Percentiles rank a stretch among this genome's conserved stretches.
Conservation (phyloP, 2,797 vertebrate genomes). For the Acrossocheilus fasciatus region DNA sequence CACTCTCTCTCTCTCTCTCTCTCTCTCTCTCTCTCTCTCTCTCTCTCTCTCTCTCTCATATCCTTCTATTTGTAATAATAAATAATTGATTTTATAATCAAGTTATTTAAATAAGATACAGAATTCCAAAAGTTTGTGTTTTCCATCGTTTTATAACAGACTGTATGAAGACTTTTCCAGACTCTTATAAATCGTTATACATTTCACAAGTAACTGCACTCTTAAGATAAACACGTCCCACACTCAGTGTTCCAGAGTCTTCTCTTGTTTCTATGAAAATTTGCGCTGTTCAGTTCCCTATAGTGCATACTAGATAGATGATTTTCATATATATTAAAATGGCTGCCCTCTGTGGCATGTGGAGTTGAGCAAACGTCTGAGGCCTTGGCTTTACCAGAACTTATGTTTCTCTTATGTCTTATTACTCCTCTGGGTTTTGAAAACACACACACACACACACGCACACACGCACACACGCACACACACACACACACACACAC, state of each 20-base stretch:
- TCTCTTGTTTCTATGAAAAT: constrained; percentile 85
- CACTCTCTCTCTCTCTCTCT: constrained; percentile 71
- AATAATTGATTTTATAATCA: constrained; percentile 38
- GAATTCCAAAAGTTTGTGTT: constrained; percentile 18
- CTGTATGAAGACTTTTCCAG: not conserved
- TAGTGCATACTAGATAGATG: constrained; percentile 88
- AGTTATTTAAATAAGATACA: constrained; percentile 38
- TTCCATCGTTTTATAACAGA: not conserved
- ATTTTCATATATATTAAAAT: constrained; percentile 99
- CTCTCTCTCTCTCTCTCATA: constrained; percentile 8
- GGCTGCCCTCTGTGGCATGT: constrained; percentile 86
- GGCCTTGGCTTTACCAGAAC: constrained; percentile 84
- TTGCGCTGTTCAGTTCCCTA: constrained; percentile 84
- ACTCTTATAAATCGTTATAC: not conserved
- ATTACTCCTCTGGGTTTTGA: constrained; percentile 68
- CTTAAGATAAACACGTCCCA: not conserved
- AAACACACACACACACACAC: constrained; percentile 21
- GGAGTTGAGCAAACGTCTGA: constrained; percentile 82
- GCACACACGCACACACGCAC: no score
- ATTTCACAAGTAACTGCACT: not conserved
- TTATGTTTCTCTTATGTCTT: constrained; percentile 77
- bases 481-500: no score
- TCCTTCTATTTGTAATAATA: constrained; percentile 41
- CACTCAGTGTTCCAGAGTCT: constrained; percentile 44
- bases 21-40: constrained; percentile 62